These are phyloP conservation scores for Xestia sexstrigata DNA, from an alignment of 2,888 invertebrate species.

Conservation along the genomic window DNA sequence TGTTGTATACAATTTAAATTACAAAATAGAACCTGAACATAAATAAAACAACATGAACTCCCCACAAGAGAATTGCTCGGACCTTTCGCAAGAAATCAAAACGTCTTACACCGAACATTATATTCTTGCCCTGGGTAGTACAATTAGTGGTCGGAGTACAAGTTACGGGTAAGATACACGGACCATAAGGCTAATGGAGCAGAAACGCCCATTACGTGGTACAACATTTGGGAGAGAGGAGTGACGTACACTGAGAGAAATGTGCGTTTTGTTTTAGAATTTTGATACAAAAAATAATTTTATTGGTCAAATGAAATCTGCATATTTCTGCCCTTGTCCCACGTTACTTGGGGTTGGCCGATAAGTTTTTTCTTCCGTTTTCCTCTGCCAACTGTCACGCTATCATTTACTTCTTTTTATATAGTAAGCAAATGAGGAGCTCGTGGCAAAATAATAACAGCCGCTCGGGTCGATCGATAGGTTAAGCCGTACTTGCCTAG, in stretches of 20 bases:
- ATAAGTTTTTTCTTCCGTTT: too few relatives aligned
- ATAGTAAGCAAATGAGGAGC: too few relatives aligned
- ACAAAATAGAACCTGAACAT: background rate
- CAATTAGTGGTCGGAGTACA: constrained; percentile 72
- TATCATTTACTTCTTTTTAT: too few relatives aligned
- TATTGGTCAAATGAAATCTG: too few relatives aligned
- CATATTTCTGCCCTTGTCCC: too few relatives aligned
- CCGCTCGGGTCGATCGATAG: too few relatives aligned
- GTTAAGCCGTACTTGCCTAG: too few relatives aligned
- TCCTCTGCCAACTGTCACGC: too few relatives aligned
- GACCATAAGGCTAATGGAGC: constrained; percentile 75
- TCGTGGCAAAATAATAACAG: too few relatives aligned
- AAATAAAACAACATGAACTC: background rate
- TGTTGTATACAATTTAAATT: too few relatives aligned
- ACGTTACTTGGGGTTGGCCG: too few relatives aligned
- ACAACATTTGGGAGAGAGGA: constrained; percentile 63
- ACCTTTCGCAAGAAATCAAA: constrained; percentile 40
- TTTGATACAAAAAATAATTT: too few relatives aligned
- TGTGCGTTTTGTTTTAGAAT: background rate
- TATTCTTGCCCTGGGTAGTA: constrained; percentile 43
- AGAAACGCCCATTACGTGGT: constrained; percentile 73
- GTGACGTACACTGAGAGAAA: constrained; percentile 38
- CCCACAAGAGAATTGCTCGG: background rate
- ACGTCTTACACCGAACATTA: constrained; percentile 34
- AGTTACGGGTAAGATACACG: constrained; percentile 72